These are phyloP conservation scores for Adelphocoris suturalis DNA, from an alignment of 2,888 invertebrate genomes.

Conservation along the genomic window DNA sequence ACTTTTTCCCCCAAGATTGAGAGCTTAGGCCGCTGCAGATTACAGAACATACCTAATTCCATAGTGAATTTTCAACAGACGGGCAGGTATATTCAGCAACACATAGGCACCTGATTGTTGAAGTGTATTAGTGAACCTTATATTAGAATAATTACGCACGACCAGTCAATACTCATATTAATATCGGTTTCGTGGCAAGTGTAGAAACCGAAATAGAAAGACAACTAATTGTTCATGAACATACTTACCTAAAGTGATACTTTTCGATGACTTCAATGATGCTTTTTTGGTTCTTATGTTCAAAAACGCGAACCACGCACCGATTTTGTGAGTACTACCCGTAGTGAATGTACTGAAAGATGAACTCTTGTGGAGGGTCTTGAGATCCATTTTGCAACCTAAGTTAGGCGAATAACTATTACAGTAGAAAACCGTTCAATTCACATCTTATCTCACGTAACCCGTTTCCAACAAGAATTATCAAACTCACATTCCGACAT, in stretches of 20 bases:
- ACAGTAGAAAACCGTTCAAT: not conserved
- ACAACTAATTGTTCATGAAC: too few species aligned
- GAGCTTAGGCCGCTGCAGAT: too few species aligned
- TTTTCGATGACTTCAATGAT: constrained; percentile 77
- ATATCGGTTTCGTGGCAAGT: too few species aligned
- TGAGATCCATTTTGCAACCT: constrained; percentile 77
- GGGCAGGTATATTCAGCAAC: too few species aligned
- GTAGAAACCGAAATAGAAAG: too few species aligned
- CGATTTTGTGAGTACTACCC: constrained; percentile 78
- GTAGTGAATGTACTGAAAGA: constrained; percentile 79
- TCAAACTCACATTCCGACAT: constrained; percentile 8
- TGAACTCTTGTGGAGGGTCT: constrained; percentile 79
- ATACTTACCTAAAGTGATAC: constrained; percentile 77
- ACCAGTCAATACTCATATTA: too few species aligned
- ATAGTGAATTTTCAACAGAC: too few species aligned
- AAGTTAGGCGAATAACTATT: not conserved
- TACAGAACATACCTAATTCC: too few species aligned
- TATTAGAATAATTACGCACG: too few species aligned
- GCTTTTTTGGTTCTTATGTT: constrained; percentile 78
- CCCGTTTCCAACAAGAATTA: not conserved
- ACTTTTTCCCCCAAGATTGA: too few species aligned
- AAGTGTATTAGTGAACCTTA: too few species aligned
- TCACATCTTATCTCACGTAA: constrained; percentile 51
- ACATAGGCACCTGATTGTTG: too few species aligned
- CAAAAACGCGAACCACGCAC: constrained; percentile 79